These are phyloP conservation scores for Phasia obesa DNA, from an alignment of 2,888 invertebrate species.

Conservation along the genomic window DNA sequence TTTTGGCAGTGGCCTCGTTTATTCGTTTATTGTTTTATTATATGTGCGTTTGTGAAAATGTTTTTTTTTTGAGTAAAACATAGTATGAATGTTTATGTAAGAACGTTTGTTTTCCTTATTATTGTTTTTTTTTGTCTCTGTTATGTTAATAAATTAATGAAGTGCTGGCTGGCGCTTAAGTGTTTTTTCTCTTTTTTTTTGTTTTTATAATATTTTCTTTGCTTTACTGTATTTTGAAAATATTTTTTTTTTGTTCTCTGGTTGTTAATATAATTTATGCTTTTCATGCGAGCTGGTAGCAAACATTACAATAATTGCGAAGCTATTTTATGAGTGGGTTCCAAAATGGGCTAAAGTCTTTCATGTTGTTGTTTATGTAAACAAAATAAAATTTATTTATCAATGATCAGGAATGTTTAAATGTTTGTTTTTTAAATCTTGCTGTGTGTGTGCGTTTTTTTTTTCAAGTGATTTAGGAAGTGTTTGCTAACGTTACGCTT, in stretches of 20 bases:
- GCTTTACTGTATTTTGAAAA: conserved; percentile 58
- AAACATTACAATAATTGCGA: conserved; percentile 48
- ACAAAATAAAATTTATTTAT: conserved; percentile 41
- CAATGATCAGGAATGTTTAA: conserved; percentile 30
- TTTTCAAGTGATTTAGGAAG: conserved; percentile 79
- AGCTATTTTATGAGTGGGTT: conserved; percentile 53
- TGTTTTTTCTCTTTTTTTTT: conserved; percentile 58
- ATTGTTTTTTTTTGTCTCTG: conserved; percentile 26
- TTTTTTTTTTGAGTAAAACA: too few species aligned
- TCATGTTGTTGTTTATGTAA: conserved; percentile 13
- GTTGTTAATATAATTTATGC: conserved; percentile 68
- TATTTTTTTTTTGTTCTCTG: conserved; percentile 31
- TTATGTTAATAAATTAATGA: conserved; percentile 73
- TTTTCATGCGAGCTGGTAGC: conserved; percentile 54
- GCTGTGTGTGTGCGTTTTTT: conserved; percentile 7
- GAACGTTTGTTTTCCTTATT: conserved; percentile 33
- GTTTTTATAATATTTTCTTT: conserved; percentile 34
- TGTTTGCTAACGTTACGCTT: conserved; percentile 80
- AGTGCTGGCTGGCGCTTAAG: conserved; percentile 71
- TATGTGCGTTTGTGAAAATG: too few species aligned
- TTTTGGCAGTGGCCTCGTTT: too few species aligned
- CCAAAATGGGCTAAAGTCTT: conserved; percentile 22
- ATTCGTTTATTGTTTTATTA: too few species aligned
- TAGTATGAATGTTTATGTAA: neutral
- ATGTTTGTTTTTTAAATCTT: neutral